A percentile compares a stretch with the other conserved stretches of the same genome.
Evolutionary conservation across 2,888 invertebrate genomes (phyloP).

Genomic region (Dione vanillae): DNA sequence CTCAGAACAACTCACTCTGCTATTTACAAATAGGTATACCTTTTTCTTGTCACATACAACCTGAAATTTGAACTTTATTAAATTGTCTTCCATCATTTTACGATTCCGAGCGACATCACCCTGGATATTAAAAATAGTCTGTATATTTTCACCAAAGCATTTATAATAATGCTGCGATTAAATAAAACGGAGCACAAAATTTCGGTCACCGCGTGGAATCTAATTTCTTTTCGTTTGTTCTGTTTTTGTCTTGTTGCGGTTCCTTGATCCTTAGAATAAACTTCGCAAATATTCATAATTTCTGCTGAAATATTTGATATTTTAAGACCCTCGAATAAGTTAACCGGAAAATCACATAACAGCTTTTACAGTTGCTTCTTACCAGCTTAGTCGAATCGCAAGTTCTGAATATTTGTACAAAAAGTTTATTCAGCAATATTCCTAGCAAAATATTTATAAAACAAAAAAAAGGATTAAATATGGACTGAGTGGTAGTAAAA

Average conservation of each 20-base stretch:
- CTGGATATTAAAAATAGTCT: conserved; percentile 42
- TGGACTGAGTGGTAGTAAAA: neutral
- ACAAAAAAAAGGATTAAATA: conserved; percentile 9
- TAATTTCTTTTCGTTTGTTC: conserved; percentile 40
- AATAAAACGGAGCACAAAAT: conserved; percentile 35
- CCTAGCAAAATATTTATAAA: conserved; percentile 4
- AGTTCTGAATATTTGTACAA: conserved; percentile 15
- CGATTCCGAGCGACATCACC: conserved; percentile 32
- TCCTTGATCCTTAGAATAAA: conserved; percentile 31
- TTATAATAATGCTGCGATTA: conserved; percentile 43
- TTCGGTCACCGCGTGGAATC: conserved; percentile 36
- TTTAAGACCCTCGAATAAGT: conserved; percentile 33
- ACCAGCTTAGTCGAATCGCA: neutral
- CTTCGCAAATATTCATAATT: conserved; percentile 31
- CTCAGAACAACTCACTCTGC: neutral
- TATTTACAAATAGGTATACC: neutral
- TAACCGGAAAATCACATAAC: conserved; percentile 26
- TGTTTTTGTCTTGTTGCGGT: conserved; percentile 32
- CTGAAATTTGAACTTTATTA: conserved; percentile 32
- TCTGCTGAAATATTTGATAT: conserved; percentile 28
- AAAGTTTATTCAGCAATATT: conserved; percentile 21
- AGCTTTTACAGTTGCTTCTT: conserved; percentile 26
- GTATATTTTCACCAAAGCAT: conserved; percentile 42
- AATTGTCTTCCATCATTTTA: conserved; percentile 31
- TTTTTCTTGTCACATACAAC: neutral